Evolutionary conservation across 2,797 vertebrate species (phyloP).

Genomic region (Pseudomugil tenellus): DNA sequence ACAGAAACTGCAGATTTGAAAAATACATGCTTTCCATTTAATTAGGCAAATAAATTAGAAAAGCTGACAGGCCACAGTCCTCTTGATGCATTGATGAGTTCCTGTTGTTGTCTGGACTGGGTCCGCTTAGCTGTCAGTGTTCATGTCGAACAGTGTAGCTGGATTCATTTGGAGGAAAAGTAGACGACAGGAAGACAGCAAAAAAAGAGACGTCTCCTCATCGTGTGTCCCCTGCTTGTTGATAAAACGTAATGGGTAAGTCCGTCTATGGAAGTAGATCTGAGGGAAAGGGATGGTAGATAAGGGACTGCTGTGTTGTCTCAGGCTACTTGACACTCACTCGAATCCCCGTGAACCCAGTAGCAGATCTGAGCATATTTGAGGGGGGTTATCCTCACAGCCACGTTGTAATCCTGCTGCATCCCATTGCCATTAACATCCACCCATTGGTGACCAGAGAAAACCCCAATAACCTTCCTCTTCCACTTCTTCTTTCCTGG

Average conservation of each 20-base stretch:
- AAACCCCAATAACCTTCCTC: slow-evolving; percentile 93
- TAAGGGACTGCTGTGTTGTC: slow-evolving; percentile 24
- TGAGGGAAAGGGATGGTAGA: slow-evolving; percentile 4
- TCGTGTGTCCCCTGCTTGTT: slow-evolving; percentile 42
- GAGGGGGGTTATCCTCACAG: slow-evolving; percentile 94
- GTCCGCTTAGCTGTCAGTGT: slow-evolving; percentile 52
- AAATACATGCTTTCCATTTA: slow-evolving; percentile 50
- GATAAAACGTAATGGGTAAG: slow-evolving; percentile 3
- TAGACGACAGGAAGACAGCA: slow-evolving; percentile 34
- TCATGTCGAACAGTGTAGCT: slow-evolving; percentile 35
- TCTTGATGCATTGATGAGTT: slow-evolving; percentile 54
- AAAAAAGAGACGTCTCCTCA: slow-evolving; percentile 40
- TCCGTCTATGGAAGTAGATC: slow-evolving; percentile 5
- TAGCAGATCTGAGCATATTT: slow-evolving; percentile 97
- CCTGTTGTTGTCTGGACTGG: slow-evolving; percentile 56
- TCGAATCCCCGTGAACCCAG: slow-evolving; percentile 92
- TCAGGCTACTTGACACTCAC: slow-evolving; percentile 85
- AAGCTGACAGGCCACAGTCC: slow-evolving; percentile 68
- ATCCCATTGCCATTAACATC: slow-evolving; percentile 87
- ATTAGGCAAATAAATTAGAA: slow-evolving; percentile 81
- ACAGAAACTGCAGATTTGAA: slow-evolving; percentile 45
- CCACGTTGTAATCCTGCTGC: slow-evolving; percentile 97
- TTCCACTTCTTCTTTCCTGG: slow-evolving; percentile 91
- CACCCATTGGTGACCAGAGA: slow-evolving; percentile 95
- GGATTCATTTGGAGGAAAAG: slow-evolving; percentile 46